Evolutionary conservation across 2,797 vertebrate species (phyloP).

Genomic region (Eulemur mongoz): DNA sequence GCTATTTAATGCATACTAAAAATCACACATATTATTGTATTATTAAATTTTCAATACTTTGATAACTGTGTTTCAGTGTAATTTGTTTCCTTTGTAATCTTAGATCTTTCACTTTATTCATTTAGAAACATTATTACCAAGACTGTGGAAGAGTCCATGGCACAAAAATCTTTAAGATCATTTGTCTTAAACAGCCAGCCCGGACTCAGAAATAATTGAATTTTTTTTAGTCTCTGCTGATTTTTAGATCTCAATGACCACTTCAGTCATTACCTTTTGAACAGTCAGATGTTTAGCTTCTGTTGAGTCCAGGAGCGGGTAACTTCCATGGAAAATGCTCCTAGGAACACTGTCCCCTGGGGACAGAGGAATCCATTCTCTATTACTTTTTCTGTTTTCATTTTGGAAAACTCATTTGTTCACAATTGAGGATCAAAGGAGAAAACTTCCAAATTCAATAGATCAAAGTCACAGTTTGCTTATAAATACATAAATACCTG

Average conservation of each 20-base stretch:
- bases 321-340: background rate
- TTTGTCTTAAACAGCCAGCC: background rate
- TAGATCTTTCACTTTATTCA: slow-evolving; percentile 16
- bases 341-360: background rate
- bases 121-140: background rate
- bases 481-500: slow-evolving; percentile 7
- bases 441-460: background rate
- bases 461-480: slow-evolving; percentile 30
- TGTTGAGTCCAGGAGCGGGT: background rate
- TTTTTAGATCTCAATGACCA: background rate
- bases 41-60: slow-evolving; percentile 22
- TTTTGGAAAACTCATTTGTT: slow-evolving; percentile 25
- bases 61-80: background rate
- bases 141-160: background rate
- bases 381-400: background rate
- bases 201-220: background rate
- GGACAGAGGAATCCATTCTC: background rate
- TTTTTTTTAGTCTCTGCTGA: slow-evolving; percentile 8
- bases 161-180: slow-evolving; percentile 33
- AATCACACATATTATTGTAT: background rate
- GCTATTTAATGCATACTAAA: slow-evolving; percentile 13
- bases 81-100: slow-evolving; percentile 7
- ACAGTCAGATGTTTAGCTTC: background rate
- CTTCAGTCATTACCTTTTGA: slow-evolving; percentile 3
- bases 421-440: background rate